These are phyloP conservation scores for Orthochromis indermauri DNA, from an alignment of 2,113 vertebrate species.

Conservation along the genomic window DNA sequence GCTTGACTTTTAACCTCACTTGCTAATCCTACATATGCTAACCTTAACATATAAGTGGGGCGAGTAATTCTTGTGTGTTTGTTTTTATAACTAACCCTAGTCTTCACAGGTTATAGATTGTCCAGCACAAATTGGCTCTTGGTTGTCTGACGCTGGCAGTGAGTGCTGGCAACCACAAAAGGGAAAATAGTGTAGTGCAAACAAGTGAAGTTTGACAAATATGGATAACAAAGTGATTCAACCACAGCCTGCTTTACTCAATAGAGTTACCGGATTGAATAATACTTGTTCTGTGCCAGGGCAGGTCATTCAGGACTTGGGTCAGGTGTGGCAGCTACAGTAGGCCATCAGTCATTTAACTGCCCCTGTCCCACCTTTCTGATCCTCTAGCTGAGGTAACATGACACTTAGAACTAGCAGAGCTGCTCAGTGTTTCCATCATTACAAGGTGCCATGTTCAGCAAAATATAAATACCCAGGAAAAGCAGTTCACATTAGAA, in stretches of 20 bases:
- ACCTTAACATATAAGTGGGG: background rate
- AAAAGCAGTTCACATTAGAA: background rate
- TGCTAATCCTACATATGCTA: background rate
- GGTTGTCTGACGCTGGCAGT: background rate
- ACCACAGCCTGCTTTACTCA: background rate
- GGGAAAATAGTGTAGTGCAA: background rate
- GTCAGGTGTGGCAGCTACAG: background rate
- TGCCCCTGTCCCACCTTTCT: background rate
- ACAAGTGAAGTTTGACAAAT: background rate
- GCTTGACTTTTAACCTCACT: conserved; percentile 22
- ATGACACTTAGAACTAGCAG: background rate
- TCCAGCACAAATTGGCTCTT: background rate
- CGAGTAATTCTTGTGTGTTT: background rate
- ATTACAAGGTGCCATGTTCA: conserved; percentile 3
- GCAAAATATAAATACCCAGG: conserved; percentile 6
- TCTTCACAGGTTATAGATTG: background rate
- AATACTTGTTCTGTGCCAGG: background rate
- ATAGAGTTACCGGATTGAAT: background rate
- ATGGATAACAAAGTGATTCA: background rate
- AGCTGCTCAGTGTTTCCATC: background rate
- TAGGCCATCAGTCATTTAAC: conserved; percentile 2
- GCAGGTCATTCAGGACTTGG: background rate
- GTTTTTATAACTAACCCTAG: background rate
- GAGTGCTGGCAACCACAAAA: background rate
- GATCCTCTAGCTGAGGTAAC: conserved; percentile 31